phyloP scores from a whole-genome alignment of 1,140 invertebrate species.

The Drosophila nigromelanica region DNA sequence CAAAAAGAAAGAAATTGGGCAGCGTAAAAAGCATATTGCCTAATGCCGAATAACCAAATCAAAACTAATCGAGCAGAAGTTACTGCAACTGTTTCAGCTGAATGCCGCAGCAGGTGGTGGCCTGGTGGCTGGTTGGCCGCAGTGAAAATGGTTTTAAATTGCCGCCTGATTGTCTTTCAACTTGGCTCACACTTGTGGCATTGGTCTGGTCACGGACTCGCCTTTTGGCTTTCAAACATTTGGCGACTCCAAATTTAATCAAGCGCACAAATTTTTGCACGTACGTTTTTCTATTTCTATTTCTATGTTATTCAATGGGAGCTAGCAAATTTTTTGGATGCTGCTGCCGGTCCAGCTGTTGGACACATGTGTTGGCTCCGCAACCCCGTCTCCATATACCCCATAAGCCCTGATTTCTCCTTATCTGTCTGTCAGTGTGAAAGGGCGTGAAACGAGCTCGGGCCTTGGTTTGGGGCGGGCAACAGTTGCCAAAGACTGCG shows the following conservation, averaged over 20 bases:
- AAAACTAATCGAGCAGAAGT: conserved; percentile 81
- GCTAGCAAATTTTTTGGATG: conserved; percentile 44
- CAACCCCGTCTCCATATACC: background rate
- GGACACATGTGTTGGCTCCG: conserved; percentile 63
- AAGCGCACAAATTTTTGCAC: conserved; percentile 80
- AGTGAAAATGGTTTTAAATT: conserved; percentile 82
- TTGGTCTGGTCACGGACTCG: conserved; percentile 28
- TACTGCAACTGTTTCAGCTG: conserved; percentile 56
- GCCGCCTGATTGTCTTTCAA: conserved; percentile 80
- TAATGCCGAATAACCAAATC: conserved; percentile 79
- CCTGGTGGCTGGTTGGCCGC: conserved; percentile 46
- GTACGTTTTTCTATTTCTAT: conserved; percentile 65
- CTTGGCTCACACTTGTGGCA: conserved; percentile 70
- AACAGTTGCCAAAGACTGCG: conserved; percentile 74
- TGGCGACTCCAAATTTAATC: conserved; percentile 74
- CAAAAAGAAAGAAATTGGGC: conserved; percentile 39
- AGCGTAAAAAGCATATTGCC: conserved; percentile 57
- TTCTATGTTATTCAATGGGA: conserved; percentile 74
- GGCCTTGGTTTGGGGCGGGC: conserved; percentile 36
- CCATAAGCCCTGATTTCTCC: background rate
- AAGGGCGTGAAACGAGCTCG: conserved; percentile 60
- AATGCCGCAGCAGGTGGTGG: conserved; percentile 67
- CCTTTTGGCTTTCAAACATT: conserved; percentile 39
- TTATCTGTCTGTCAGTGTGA: conserved; percentile 48
- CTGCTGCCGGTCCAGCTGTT: conserved; percentile 41